Evolutionary conservation across 2,888 invertebrate species (phyloP).

Genomic region (Epirrita christyi): DNA sequence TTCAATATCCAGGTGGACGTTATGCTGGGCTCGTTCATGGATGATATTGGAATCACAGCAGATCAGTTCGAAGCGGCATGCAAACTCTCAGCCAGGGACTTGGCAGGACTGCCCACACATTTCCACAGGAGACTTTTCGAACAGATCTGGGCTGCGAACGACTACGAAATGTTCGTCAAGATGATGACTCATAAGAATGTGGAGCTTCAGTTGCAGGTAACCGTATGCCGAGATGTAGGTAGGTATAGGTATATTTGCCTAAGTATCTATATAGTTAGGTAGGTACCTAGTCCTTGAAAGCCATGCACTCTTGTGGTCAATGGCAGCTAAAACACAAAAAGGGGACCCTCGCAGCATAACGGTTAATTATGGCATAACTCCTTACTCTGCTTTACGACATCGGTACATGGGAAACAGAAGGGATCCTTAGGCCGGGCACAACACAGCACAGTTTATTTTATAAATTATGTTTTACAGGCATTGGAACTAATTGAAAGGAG

Average conservation of each 20-base stretch:
- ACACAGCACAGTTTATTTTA: too few species aligned
- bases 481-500: slow-evolving; percentile 93
- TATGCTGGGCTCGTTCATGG: slow-evolving; percentile 96
- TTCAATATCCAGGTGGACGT: slow-evolving; percentile 88
- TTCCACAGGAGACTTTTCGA: slow-evolving; percentile 87
- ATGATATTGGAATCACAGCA: slow-evolving; percentile 94
- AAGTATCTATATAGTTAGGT: background rate
- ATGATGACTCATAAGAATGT: slow-evolving; percentile 98
- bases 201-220: slow-evolving; percentile 90
- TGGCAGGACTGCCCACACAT: slow-evolving; percentile 82
- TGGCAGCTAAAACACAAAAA: too few species aligned
- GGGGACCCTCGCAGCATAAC: too few species aligned
- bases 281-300: too few species aligned
- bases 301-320: too few species aligned
- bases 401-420: too few species aligned
- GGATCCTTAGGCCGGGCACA: too few species aligned
- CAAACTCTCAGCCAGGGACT: slow-evolving; percentile 72
- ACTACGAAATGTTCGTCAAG: slow-evolving; percentile 93
- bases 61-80: slow-evolving; percentile 95
- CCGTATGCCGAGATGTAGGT: background rate
- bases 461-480: slow-evolving; percentile 84
- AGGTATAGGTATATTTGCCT: too few species aligned
- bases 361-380: too few species aligned
- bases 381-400: too few species aligned
- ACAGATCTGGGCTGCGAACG: slow-evolving; percentile 97